phyloP scores from a whole-genome alignment of 2,113 vertebrate species.

The Semnopithecus entellus region DNA sequence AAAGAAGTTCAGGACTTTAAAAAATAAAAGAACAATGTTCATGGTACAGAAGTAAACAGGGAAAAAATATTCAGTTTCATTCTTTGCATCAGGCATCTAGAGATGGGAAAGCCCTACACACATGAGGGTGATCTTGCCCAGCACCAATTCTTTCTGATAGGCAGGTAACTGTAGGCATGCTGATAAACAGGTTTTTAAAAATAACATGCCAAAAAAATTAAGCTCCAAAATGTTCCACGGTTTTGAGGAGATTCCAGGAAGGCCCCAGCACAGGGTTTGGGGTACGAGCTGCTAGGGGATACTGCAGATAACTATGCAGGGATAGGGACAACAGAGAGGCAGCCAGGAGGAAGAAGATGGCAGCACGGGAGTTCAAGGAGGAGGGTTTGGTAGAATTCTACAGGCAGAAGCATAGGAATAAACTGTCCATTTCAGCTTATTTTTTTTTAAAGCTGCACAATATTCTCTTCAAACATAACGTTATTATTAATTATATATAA shows the following conservation, averaged over 20 bases:
- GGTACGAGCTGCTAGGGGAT: neutral
- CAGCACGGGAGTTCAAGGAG: too few species aligned
- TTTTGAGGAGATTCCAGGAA: neutral
- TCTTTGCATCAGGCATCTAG: neutral
- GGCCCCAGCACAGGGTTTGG: neutral
- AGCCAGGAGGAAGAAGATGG: neutral
- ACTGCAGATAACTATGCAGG: neutral
- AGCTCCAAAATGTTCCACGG: neutral
- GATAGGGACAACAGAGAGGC: neutral
- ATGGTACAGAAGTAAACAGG: neutral
- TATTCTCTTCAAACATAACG: neutral
- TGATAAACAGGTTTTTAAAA: neutral
- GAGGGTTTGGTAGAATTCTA: neutral
- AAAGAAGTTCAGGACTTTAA: neutral
- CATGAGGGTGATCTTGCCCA: neutral
- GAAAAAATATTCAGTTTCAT: neutral
- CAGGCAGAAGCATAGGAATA: neutral
- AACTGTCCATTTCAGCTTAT: neutral
- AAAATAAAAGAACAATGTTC: neutral
- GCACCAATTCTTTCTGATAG: neutral
- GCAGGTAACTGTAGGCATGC: neutral
- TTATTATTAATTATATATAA: too few species aligned
- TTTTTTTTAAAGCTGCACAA: neutral
- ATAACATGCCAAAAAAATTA: neutral
- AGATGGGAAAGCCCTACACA: neutral